These are phyloP conservation scores for Ladona fulva DNA, from an alignment of 1,140 invertebrate genomes.

Conservation along the genomic window DNA sequence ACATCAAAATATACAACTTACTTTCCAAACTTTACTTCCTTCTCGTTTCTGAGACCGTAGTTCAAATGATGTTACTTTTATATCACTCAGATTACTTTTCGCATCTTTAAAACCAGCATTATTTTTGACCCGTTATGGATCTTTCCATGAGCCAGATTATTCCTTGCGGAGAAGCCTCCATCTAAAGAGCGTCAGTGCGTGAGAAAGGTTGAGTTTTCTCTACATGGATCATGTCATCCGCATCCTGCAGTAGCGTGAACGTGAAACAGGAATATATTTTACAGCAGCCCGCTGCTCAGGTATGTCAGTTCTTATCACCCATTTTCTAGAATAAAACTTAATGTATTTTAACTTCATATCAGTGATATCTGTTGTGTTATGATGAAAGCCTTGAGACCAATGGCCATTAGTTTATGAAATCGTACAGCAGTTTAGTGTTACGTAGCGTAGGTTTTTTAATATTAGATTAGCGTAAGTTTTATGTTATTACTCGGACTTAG, in stretches of 20 bases:
- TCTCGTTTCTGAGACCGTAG: background rate
- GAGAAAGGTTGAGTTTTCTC: background rate
- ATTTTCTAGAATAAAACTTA: no score
- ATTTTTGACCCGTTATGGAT: background rate
- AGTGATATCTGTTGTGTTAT: no score
- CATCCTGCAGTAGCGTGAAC: background rate
- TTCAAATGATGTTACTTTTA: background rate
- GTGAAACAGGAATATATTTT: background rate
- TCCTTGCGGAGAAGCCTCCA: background rate
- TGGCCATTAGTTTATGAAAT: no score
- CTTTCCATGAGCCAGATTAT: background rate
- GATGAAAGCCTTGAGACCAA: no score
- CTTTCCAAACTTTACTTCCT: background rate
- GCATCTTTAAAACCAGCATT: background rate
- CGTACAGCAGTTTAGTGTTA: no score
- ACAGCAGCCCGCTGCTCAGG: background rate
- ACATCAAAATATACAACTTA: background rate
- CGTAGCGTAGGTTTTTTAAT: no score
- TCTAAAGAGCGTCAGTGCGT: constrained; percentile 3
- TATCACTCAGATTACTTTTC: background rate
- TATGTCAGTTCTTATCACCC: background rate
- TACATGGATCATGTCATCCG: constrained; percentile 8
- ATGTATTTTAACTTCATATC: no score
- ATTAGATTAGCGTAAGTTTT: no score
- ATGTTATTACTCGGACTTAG: no score